These are phyloP conservation scores for Zaprionus vittiger DNA, from an alignment of 1,140 invertebrate species.

Conservation along the genomic window DNA sequence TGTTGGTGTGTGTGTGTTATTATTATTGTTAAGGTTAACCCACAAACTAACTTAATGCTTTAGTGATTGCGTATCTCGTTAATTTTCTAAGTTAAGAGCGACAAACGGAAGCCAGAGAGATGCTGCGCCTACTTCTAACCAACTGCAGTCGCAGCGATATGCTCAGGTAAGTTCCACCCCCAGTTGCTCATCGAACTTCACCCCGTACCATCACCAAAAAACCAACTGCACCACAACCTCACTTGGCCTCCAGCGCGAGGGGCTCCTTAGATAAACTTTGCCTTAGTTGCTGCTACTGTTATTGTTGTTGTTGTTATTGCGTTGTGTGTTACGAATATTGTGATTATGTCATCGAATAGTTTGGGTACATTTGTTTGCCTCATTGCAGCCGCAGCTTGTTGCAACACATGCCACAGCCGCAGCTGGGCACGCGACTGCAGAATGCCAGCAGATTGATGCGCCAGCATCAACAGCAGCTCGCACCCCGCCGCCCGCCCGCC, in stretches of 20 bases:
- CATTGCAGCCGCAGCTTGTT: conserved; percentile 62
- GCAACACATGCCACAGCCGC: conserved; percentile 48
- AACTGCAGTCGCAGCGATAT: conserved; percentile 64
- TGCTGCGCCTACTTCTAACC: conserved; percentile 70
- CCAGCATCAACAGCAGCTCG: conserved; percentile 39
- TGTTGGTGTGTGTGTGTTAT: conserved; percentile 26
- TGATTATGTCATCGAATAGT: conserved; percentile 66
- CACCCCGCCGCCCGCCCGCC: background rate
- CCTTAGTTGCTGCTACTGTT: background rate
- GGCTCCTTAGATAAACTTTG: conserved; percentile 9
- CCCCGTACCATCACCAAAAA: background rate
- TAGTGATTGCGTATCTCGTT: conserved; percentile 60
- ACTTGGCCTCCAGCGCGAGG: background rate
- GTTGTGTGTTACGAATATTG: conserved; percentile 2
- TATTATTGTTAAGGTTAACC: conserved; percentile 58
- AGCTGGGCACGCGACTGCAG: conserved; percentile 45
- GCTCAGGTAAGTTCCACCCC: conserved; percentile 50
- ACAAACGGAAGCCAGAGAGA: conserved; percentile 51
- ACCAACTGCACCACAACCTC: background rate
- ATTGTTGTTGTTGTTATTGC: conserved; percentile 1
- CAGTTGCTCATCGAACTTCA: conserved; percentile 1
- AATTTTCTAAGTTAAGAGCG: conserved; percentile 44
- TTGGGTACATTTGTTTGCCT: conserved; percentile 9
- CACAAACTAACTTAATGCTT: conserved; percentile 56
- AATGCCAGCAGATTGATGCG: conserved; percentile 67